Evolutionary conservation across 2,113 vertebrate genomes (phyloP).

Genomic region (Sinosuthora webbiana): DNA sequence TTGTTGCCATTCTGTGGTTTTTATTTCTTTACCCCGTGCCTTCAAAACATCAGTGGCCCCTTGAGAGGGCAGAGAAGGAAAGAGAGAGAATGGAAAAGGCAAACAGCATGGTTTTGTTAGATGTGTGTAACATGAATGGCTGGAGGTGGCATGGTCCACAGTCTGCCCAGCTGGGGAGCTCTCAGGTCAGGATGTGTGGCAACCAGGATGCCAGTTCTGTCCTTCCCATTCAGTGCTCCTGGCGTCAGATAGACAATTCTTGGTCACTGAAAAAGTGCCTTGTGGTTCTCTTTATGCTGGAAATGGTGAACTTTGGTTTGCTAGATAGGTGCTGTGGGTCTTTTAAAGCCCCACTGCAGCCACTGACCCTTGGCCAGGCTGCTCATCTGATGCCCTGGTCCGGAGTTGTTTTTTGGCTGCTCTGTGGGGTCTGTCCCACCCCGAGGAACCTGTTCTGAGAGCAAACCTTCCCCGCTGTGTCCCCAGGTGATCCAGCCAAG

Average conservation of each 20-base stretch:
- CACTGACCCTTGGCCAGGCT: background rate
- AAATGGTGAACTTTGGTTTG: background rate
- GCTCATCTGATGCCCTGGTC: background rate
- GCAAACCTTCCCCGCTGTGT: background rate
- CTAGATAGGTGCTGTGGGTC: background rate
- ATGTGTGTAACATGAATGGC: background rate
- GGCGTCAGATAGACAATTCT: background rate
- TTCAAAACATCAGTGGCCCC: background rate
- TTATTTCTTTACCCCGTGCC: background rate
- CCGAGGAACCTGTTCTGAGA: background rate
- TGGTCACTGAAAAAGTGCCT: background rate
- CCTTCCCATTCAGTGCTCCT: background rate
- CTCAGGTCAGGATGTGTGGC: background rate
- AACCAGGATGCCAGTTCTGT: background rate
- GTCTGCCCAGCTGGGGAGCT: background rate
- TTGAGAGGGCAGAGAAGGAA: slow-evolving; percentile 18
- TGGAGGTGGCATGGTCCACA: background rate
- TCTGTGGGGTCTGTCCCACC: background rate
- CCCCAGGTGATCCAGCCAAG: slow-evolving; percentile 78
- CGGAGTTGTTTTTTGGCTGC: background rate
- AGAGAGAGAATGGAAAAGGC: background rate
- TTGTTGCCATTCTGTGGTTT: background rate
- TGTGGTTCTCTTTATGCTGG: background rate
- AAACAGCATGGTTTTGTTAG: background rate
- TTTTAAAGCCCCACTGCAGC: background rate